phyloP scores from a whole-genome alignment of 2,113 vertebrate species.

The Sorex araneus region DNA sequence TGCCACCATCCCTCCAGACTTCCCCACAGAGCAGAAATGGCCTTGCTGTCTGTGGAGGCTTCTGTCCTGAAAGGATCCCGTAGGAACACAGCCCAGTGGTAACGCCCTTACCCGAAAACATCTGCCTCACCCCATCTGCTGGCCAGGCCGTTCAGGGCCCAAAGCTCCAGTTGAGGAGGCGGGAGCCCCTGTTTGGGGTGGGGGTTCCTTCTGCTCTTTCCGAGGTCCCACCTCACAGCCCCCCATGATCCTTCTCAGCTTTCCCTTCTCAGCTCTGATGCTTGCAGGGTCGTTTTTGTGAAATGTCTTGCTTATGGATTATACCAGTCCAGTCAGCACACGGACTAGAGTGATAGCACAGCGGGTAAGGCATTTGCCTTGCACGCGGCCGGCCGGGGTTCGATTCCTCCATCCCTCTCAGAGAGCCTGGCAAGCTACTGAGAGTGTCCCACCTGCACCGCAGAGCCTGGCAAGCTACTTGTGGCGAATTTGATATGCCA shows the following conservation, averaged over 20 bases:
- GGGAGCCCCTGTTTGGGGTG: not conserved
- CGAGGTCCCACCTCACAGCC: not conserved
- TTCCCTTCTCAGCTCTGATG: not conserved
- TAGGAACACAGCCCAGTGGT: not conserved
- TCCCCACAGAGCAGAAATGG: not conserved
- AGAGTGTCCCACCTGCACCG: no score
- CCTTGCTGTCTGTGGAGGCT: not conserved
- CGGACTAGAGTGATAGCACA: no score
- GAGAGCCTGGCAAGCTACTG: no score
- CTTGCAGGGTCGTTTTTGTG: not conserved
- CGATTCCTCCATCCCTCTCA: no score
- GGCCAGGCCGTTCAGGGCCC: not conserved
- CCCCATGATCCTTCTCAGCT: conserved; percentile 36
- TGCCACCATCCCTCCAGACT: not conserved
- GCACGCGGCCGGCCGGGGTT: no score
- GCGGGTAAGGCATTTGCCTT: no score
- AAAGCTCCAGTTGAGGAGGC: not conserved
- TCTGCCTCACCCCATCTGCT: not conserved
- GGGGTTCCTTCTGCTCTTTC: not conserved
- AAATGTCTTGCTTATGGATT: not conserved
- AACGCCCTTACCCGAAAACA: not conserved
- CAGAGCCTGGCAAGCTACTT: no score
- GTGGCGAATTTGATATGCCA: no score
- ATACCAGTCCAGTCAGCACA: no score
- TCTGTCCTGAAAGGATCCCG: no score